Evolutionary conservation across 2,113 vertebrate species (phyloP), one percentile per base, ranked within the genome.

Genomic region (Edolisoma coerulescens): DNA sequence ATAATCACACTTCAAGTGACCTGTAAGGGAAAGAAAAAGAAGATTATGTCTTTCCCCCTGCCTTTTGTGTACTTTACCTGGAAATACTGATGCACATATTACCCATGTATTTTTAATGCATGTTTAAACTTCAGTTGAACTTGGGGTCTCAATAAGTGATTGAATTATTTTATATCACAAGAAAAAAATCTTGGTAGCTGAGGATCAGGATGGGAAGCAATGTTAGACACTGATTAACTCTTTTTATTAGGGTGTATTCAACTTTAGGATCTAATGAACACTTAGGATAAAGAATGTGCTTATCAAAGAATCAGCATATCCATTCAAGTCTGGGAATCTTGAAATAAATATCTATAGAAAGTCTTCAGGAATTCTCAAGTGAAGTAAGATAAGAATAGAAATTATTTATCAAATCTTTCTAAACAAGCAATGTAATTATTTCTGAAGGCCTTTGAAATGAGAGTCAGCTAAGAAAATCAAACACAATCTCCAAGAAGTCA

Each of bases 371-470:
- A 93, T 91, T 89, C 87, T 96, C 91, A 69, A 85, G 53, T 93
- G 89, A 89, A 94, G 70, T 63, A 84, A 90, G 88, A 91, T 77
- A 89, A 95, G 47, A 84, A 79, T 84, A 89, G 87, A 54, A 57
- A 37, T 89, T 90, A 64, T 79, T 37, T 89, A 93, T 82, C 70
- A 87, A 89, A 89, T 95, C 84, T 93, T 94, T 94, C 89, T 91
- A 96, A 97, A 96, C 78, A 94, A 87, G 82, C 57, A 83, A 39
- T 81, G 44, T 79, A 91, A 94, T 97, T 95, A 91, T 93, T 95
- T 96, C 90, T 75, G 57, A 87, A 89, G 82, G 76, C 42, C 74
- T 96, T 96, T 96, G 94, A 96, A 94, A 94, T 73, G 57, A 91
- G 59, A 97, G 37, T 78, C 84, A 88, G 81, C 78, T 73, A 82